Evolutionary conservation across 2,888 invertebrate species (phyloP), one percentile per base, ranked within the genome.

Genomic region (Habroteleia sp.): DNA sequence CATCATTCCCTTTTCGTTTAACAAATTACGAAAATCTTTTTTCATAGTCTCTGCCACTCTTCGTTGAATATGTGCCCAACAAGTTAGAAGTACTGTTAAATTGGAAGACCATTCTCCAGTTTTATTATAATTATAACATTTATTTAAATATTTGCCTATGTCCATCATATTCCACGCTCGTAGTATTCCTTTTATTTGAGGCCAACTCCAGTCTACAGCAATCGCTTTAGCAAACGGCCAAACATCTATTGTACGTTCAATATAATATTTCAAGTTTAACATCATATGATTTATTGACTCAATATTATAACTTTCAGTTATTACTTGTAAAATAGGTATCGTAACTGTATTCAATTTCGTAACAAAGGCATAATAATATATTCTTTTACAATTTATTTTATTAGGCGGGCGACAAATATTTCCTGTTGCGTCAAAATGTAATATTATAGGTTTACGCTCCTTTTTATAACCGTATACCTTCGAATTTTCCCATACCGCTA

Each of bases 1-100:
- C 23, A 76, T 5, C 4, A 76, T 31, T 0, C 27, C 17, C 58
- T 75, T 78, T 13, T 6, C 10, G 3, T 6, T 60, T 44, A 6
- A 48, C n/a, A n/a, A 16, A 11, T 76, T 14, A 3, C 65, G 41
- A 42, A 44, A 69, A 6, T 44, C 33, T 1, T 46, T 52, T 2
- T 39, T 23, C 1, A 74, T 48, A 0, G 46, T 65, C 6, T 17
- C 41, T 1, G 75, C 37, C 1, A 78, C 60, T 7, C 52, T 52
- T 13, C 74, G 68, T 69, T 75, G 73, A 1, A 76, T 65, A 31
- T 77, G 69, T 0, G 44, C 74, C 60, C 50, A 78, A 20, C 79
- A 79, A 7, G 56, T 58, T 42, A 77, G 54, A 0, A 78, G 6
- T 0, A 75, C 2, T 0, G 41, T 72, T 1, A 72, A 10, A 3